phyloP scores from a whole-genome alignment of 2,797 vertebrate genomes.

The Enteromius trimaculatus region DNA sequence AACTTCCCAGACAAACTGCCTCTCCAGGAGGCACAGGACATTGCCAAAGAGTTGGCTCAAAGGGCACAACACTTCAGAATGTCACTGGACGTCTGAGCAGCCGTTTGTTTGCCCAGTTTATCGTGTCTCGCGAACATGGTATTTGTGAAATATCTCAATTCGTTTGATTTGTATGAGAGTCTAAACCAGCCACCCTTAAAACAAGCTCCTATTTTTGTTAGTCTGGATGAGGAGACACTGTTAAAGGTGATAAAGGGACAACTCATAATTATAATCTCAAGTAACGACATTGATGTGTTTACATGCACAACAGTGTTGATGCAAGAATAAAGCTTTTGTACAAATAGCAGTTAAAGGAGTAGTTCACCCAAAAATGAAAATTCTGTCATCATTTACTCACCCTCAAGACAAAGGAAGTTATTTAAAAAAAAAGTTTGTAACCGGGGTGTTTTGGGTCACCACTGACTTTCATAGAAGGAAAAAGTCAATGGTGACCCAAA shows the following conservation, averaged over 20 bases:
- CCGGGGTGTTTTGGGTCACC: no score
- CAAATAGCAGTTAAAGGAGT: background rate
- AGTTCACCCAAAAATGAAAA: no score
- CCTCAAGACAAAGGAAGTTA: no score
- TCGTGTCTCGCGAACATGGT: no score
- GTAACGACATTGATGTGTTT: background rate
- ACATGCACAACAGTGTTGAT: background rate
- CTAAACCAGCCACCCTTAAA: background rate
- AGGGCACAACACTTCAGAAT: conserved; percentile 82
- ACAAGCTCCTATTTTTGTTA: background rate
- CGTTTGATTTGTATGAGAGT: background rate
- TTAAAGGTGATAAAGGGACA: conserved; percentile 14
- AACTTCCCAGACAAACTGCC: conserved; percentile 77
- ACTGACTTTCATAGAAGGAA: no score
- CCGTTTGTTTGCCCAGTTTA: conserved; percentile 5
- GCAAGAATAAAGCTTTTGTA: background rate
- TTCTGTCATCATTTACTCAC: no score
- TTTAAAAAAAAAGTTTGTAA: no score
- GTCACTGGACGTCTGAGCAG: conserved; percentile 75
- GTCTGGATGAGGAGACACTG: conserved; percentile 11
- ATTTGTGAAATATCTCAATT: background rate
- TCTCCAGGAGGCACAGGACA: conserved; percentile 76
- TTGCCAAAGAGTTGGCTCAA: conserved; percentile 79
- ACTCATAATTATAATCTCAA: background rate
- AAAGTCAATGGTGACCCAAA: no score